Conservation (phyloP, 2,888 invertebrate genomes). For the Drosophila ezoana region DNA sequence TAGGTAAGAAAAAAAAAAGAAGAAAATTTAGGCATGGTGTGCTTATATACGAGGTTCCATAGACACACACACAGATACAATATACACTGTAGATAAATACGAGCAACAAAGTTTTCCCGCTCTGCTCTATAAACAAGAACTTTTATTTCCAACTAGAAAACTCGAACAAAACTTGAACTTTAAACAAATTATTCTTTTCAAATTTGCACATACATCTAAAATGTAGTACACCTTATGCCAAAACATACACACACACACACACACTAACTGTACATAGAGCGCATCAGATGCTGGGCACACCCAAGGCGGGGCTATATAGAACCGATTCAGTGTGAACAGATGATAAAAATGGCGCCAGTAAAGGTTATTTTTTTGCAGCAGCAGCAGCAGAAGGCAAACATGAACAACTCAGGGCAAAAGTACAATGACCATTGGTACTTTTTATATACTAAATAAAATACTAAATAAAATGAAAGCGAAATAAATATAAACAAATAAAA, state of each 20-base stretch:
- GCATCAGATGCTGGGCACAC: constrained; percentile 15
- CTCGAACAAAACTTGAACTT: neutral
- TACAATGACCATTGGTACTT: constrained; percentile 84
- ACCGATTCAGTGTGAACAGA: constrained; percentile 28
- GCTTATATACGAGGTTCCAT: constrained; percentile 30
- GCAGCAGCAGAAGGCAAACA: constrained; percentile 48
- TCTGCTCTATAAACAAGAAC: constrained; percentile 35
- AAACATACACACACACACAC: constrained; percentile 20
- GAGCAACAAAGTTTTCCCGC: constrained; percentile 20
- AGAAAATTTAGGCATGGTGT: constrained; percentile 7
- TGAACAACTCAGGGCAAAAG: constrained; percentile 85
- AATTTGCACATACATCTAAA: constrained; percentile 10
- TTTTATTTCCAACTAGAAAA: constrained; percentile 11
- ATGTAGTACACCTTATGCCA: constrained; percentile 47
- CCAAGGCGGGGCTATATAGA: constrained; percentile 28
- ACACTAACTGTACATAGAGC: constrained; percentile 61
- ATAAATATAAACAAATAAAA: constrained; percentile 24
- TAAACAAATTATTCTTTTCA: neutral
- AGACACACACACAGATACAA: constrained; percentile 22
- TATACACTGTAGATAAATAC: constrained; percentile 38
- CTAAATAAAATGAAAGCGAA: constrained; percentile 42
- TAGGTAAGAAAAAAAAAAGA: constrained; percentile 19
- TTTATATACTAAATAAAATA: constrained; percentile 56
- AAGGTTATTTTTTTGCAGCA: constrained; percentile 46
- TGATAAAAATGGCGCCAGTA: constrained; percentile 66